Evolutionary conservation across 2,888 invertebrate genomes (phyloP).

Genomic region (Chymomyza procnemis): DNA sequence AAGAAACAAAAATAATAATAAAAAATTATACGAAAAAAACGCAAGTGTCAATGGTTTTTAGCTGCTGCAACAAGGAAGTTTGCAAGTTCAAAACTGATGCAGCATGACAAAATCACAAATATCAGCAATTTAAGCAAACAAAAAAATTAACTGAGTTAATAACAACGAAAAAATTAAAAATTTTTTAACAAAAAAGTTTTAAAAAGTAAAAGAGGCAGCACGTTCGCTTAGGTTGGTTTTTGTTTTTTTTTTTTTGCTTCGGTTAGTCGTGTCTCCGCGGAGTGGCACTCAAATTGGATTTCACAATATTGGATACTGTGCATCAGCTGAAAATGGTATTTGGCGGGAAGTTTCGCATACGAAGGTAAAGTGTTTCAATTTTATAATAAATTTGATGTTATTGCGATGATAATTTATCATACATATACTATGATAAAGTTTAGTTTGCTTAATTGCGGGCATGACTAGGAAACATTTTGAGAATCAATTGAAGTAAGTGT

Average conservation of each 20-base stretch:
- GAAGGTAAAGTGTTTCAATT: slow-evolving; percentile 72
- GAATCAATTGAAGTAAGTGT: not conserved
- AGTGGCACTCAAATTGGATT: slow-evolving; percentile 65
- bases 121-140: slow-evolving; percentile 51
- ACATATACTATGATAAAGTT: too few relatives aligned
- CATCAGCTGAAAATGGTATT: slow-evolving; percentile 78
- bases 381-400: not conserved
- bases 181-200: not conserved
- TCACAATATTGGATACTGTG: slow-evolving; percentile 72
- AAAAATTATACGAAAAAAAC: not conserved
- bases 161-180: slow-evolving; percentile 26
- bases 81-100: slow-evolving; percentile 65
- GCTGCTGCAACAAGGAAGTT: slow-evolving; percentile 56
- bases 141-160: slow-evolving; percentile 17
- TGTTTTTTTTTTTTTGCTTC: slow-evolving; percentile 29
- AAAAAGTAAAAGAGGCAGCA: not conserved
- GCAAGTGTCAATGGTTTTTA: not conserved
- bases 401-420: too few relatives aligned
- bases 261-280: slow-evolving; percentile 9
- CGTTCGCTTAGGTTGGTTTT: slow-evolving; percentile 19
- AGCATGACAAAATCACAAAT: slow-evolving; percentile 21
- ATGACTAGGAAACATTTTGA: not conserved
- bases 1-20: not conserved
- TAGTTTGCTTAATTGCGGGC: slow-evolving; percentile 7
- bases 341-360: slow-evolving; percentile 79